Evolutionary conservation across 2,888 invertebrate genomes (phyloP), one percentile per base, ranked within the genome.

Genomic region (Sminthurinus aureus): DNA sequence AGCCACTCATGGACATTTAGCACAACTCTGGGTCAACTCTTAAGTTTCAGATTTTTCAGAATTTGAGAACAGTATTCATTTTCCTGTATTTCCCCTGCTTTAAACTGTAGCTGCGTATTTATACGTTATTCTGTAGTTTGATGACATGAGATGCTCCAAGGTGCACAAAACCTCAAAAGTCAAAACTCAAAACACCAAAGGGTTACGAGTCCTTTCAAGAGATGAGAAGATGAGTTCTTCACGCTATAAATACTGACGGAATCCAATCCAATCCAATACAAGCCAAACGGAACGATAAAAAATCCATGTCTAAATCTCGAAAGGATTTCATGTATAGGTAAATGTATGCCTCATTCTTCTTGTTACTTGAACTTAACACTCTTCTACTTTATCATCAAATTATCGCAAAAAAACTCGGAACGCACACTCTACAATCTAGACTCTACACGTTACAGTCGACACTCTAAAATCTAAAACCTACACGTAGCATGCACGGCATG

Each of bases 311-410:
- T 11, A n/a, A 20, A 20, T 67, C 15, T 67, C 20, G 6, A 67
- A n/a, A 67, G 3, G 38, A 38, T 38, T 1, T 6, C 38, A 38
- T 38, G 38, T 38, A 66, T 66, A 11, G 67, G n/a, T 64, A 64
- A 64, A 67, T 67, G 2, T 20, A n/a, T 22, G n/a, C 8, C 20
- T 13, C 22, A 58, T 24, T n/a, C 52, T 22, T 58, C 50, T 76
- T 26, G 24, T 71, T 24, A n/a, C 52, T 20, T 76, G 58, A 76
- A 67, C 67, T 81, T 81, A 81, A 81, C 81, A 81, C 81, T 71
- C 18, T 52, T 51, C 74, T 18, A 24, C 24, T 24, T 26, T 50
- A 81, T 81, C 81, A 81, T 81, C 81, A 81, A 73, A 81, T 81
- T 81, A 73, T 52, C 73, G 74, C 81, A 71, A 81, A 81, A 81